Conservation (phyloP, 2,888 invertebrate genomes). For the Caenorhabditis becei region DNA sequence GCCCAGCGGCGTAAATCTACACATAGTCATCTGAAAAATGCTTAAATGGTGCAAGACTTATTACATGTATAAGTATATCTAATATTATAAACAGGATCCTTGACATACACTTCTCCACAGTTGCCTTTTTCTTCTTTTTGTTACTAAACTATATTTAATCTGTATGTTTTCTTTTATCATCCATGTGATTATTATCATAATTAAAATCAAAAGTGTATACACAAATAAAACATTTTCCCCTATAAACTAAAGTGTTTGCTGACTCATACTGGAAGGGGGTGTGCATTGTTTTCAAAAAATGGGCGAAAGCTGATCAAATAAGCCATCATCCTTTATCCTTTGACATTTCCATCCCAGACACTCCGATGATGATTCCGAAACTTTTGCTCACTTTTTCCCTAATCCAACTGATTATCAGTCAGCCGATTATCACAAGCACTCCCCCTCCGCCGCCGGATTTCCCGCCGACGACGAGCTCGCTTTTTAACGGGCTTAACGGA, state of each 20-base stretch:
- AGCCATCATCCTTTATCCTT: not conserved
- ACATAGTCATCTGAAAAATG: not conserved
- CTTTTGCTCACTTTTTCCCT: not conserved
- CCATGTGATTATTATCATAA: not conserved
- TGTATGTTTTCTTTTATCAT: not conserved
- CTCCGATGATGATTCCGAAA: not conserved
- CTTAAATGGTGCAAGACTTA: constrained; percentile 38
- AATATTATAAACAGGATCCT: not conserved
- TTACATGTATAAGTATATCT: constrained; percentile 48
- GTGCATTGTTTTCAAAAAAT: constrained; percentile 6
- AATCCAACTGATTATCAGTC: not conserved
- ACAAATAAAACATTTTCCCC: not conserved
- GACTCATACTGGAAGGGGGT: not conserved
- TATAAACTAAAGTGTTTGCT: constrained; percentile 1
- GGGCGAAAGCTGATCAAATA: constrained; percentile 16
- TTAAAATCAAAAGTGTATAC: not conserved
- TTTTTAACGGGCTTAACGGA: not conserved
- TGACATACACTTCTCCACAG: not conserved
- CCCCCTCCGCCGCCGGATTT: not conserved
- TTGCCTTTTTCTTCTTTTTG: constrained; percentile 36
- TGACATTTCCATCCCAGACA: not conserved
- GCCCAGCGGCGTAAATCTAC: not conserved
- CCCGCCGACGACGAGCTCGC: not conserved
- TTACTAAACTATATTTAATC: constrained; percentile 5
- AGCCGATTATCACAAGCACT: constrained; percentile 5